Percentiles rank a stretch among this genome's conserved stretches.
Evolutionary conservation across 2,797 vertebrate genomes (phyloP).

Genomic region (Sebastolobus altivelis): DNA sequence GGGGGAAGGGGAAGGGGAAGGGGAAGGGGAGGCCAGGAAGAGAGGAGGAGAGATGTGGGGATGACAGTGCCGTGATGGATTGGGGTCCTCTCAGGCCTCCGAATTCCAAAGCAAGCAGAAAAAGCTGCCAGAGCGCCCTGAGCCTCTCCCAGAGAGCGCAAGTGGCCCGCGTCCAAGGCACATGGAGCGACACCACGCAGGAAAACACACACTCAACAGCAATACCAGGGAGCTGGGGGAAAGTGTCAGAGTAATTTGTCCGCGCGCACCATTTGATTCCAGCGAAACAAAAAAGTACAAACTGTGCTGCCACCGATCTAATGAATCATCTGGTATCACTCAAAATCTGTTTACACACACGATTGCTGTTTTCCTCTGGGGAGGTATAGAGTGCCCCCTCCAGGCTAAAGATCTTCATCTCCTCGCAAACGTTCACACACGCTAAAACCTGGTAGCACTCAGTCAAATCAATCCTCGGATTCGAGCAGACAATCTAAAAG

Average conservation of each 20-base stretch:
- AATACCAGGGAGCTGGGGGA: slow-evolving; percentile 6
- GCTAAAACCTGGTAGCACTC: slow-evolving; percentile 14
- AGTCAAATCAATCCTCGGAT: slow-evolving; percentile 61
- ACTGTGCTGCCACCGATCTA: slow-evolving; percentile 43
- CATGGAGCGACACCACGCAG: slow-evolving; percentile 60
- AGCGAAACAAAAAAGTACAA: slow-evolving; percentile 57
- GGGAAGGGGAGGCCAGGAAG: slow-evolving; percentile 39
- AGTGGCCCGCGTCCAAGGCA: slow-evolving; percentile 76
- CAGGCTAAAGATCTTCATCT: slow-evolving; percentile 69
- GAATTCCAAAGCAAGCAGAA: slow-evolving; percentile 87
- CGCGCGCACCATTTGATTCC: slow-evolving; percentile 25
- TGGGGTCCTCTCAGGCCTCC: slow-evolving; percentile 79
- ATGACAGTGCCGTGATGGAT: slow-evolving; percentile 86
- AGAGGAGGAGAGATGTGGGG: slow-evolving; percentile 57
- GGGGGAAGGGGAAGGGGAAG: slow-evolving; percentile 50
- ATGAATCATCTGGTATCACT: slow-evolving; percentile 50
- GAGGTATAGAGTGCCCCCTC: slow-evolving; percentile 65
- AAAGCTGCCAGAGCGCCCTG: slow-evolving; percentile 77
- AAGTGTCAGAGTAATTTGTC: slow-evolving; percentile 20
- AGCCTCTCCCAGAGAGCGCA: slow-evolving; percentile 74
- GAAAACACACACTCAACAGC: slow-evolving; percentile 42
- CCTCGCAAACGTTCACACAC: slow-evolving; percentile 27
- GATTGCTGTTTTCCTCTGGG: slow-evolving; percentile 45
- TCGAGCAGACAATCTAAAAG: slow-evolving; percentile 66
- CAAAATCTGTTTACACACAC: slow-evolving; percentile 57